These are phyloP conservation scores for Melieria crassipennis DNA, from an alignment of 2,888 invertebrate species.

Conservation along the genomic window DNA sequence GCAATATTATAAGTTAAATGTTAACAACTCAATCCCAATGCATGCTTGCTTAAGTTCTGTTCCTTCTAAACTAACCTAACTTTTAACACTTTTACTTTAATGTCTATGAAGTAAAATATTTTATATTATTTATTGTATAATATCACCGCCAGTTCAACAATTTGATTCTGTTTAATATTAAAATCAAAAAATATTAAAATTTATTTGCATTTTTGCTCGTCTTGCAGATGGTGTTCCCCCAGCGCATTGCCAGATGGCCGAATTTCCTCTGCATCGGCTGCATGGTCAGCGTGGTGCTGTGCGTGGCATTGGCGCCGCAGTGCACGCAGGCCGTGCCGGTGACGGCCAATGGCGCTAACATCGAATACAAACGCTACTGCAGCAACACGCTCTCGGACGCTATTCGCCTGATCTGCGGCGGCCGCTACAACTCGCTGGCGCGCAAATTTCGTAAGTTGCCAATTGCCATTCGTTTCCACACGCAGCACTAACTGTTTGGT, in stretches of 20 bases:
- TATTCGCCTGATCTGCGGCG: conserved; percentile 55
- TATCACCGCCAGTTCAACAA: too few species aligned
- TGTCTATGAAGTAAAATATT: too few species aligned
- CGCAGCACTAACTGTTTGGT: not conserved
- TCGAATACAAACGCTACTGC: conserved; percentile 55
- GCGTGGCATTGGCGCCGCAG: conserved; percentile 39
- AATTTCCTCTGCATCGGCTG: conserved; percentile 39
- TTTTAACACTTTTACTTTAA: too few species aligned
- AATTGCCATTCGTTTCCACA: too few species aligned
- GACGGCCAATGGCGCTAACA: conserved; percentile 36
- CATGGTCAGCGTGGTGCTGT: conserved; percentile 41
- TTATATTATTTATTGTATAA: too few species aligned
- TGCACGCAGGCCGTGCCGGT: conserved; percentile 41
- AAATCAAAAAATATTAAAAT: too few species aligned
- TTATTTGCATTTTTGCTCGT: not conserved
- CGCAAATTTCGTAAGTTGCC: conserved; percentile 56
- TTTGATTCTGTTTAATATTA: too few species aligned
- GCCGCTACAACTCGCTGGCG: conserved; percentile 54
- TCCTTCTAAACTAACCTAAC: too few species aligned
- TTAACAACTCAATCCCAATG: too few species aligned
- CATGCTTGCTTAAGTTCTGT: too few species aligned
- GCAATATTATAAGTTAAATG: too few species aligned
- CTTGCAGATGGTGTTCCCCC: conserved; percentile 51
- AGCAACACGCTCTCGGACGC: conserved; percentile 54
- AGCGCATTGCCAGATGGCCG: conserved; percentile 35